A percentile compares a stretch with the other conserved stretches of the same genome.
phyloP scores from a whole-genome alignment of 2,113 vertebrate species.

The Corythoichthys intestinalis region DNA sequence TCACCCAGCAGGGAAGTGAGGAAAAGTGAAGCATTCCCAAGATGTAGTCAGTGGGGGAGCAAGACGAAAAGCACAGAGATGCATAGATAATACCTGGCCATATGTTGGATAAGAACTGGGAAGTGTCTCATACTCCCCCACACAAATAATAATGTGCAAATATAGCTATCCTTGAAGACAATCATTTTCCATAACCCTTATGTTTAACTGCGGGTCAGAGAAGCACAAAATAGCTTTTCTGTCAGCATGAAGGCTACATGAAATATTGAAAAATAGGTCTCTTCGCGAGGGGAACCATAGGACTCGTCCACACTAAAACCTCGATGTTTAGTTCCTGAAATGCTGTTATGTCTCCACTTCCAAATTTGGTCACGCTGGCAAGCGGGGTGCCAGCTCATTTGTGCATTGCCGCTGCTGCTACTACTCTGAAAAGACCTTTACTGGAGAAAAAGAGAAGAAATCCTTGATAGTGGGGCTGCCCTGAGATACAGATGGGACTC shows the following conservation, averaged over 20 bases:
- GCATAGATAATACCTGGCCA: constrained; percentile 67
- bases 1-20: constrained; percentile 61
- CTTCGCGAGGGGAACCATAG: no score
- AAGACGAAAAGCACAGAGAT: constrained; percentile 24
- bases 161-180: constrained; percentile 51
- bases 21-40: constrained; percentile 47
- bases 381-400: not conserved
- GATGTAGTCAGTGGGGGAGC: constrained; percentile 36
- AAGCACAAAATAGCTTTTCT: constrained; percentile 42
- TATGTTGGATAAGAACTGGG: constrained; percentile 63
- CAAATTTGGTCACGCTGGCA: no score
- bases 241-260: no score
- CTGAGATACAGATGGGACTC: constrained; percentile 64
- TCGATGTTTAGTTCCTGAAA: no score
- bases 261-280: no score
- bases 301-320: no score
- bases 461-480: constrained; percentile 49
- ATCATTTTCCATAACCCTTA: constrained; percentile 59
- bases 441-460: constrained; percentile 30
- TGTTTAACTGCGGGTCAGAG: constrained; percentile 57
- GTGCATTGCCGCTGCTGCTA: not conserved
- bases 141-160: constrained; percentile 27
- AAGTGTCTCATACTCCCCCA: constrained; percentile 55
- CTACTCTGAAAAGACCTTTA: no score
- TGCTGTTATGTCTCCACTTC: no score